Evolutionary conservation across 2,888 invertebrate genomes (phyloP), one percentile per base, ranked within the genome.

Genomic region (Drosophila histrio): DNA sequence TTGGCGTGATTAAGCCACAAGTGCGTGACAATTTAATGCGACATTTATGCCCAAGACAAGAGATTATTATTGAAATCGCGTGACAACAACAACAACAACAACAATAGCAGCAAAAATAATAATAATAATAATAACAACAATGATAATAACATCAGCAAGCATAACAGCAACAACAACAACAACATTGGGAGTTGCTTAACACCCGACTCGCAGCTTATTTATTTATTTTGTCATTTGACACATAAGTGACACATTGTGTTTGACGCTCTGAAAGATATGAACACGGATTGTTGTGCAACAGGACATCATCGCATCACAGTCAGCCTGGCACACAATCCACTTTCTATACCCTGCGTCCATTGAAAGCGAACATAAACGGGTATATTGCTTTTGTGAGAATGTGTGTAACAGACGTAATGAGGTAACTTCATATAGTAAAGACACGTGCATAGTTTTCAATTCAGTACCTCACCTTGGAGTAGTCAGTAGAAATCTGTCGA

Each of bases 21-120:
- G 88, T 83, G 88, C 84, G 87, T 85, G 85, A 85, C 87, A 88
- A 83, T 85, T 85, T 88, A 85, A 85, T 85, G 85, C 87, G 85
- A 79, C 87, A 84, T 87, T 85, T 86, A 88, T 86, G 88, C 76
- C 84, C 72, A 63, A 72, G 87, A 86, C 88, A 88, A 83, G 84
- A 88, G 85, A 85, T 88, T 88, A 85, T 79, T 85, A 82, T 82
- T 82, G 82, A 82, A 82, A 85, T 76, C 60, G 78, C 79, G 72
- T 65, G 74, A 73, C 86, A 74, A 66, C 73, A 65, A 26, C 69
- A 64, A 6, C 63, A 62, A 15, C 49, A 54, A 26, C 28, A 61
- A 26, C 38, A 56, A 46, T 17, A 17, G 9, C 1, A 19, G 11
- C 38, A 30, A 15, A 24, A 28, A 47, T 36, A 60, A 54, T 44